These are phyloP conservation scores for Drosophila micromelanica DNA, from an alignment of 1,140 invertebrate species.

Conservation along the genomic window DNA sequence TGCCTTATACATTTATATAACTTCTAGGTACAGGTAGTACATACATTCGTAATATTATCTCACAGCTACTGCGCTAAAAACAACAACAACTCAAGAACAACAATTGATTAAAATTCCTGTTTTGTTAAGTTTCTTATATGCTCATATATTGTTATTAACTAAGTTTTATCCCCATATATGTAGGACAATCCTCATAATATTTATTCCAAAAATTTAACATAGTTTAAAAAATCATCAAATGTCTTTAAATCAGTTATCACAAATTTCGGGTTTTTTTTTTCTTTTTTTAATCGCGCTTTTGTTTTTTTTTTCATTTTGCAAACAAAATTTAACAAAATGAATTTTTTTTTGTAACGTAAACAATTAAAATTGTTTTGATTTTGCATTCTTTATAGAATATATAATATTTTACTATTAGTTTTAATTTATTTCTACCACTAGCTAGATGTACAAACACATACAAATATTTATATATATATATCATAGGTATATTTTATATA, in stretches of 20 bases:
- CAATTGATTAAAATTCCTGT: slow-evolving; percentile 71
- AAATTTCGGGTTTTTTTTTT: slow-evolving; percentile 32
- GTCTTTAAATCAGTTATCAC: slow-evolving; percentile 53
- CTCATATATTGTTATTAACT: slow-evolving; percentile 11
- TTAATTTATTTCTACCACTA: slow-evolving; percentile 54
- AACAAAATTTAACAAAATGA: slow-evolving; percentile 7
- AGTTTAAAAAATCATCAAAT: slow-evolving; percentile 33
- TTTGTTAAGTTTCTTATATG: slow-evolving; percentile 47
- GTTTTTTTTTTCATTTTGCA: slow-evolving; percentile 14
- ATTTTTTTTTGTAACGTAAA: background rate
- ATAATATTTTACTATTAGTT: slow-evolving; percentile 22
- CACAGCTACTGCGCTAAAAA: slow-evolving; percentile 79
- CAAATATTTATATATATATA: slow-evolving; percentile 52
- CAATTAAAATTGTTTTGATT: slow-evolving; percentile 15
- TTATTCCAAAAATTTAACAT: slow-evolving; percentile 26
- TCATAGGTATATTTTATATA: slow-evolving; percentile 15
- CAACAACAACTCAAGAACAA: slow-evolving; percentile 64
- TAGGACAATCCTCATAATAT: slow-evolving; percentile 28
- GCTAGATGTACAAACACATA: slow-evolving; percentile 78
- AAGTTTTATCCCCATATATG: slow-evolving; percentile 15
- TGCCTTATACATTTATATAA: slow-evolving; percentile 23
- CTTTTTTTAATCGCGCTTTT: background rate
- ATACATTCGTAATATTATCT: slow-evolving; percentile 57
- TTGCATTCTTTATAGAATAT: slow-evolving; percentile 7
- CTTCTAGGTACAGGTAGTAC: slow-evolving; percentile 48